Base-by-base conservation (phyloP, 1,140 invertebrate genomes). In the Caenorhabditis briggsae region DNA sequence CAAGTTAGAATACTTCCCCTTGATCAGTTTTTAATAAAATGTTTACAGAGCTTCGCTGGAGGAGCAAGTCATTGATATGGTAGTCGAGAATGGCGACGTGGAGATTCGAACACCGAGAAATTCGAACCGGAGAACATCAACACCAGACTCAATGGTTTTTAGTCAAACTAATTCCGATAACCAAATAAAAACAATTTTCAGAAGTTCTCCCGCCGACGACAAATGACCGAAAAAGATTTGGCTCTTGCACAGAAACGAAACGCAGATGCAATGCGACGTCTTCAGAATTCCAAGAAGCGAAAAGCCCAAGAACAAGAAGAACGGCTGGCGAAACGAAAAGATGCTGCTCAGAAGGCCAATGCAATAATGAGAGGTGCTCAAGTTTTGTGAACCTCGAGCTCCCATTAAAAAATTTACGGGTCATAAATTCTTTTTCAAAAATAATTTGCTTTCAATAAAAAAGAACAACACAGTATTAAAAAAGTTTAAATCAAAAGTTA, bases 201-300 rank as follows among this genome's bases (percentile, higher is more conserved):
- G 58, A 59, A 59, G 20, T 11, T 20, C 20, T 25, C 61, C 12
- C 61, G 61, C 33, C 25, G 61, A 33, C 61, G 61, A 33, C 9
- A 65, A 65, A 65, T 65, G 23, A 65, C 61, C 9, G 61, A 65
- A 65, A 65, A 5, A 2, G 61, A 65, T 33, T 33, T 65, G 33
- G 33, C 11, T 12, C 12, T 65, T 9, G 61, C 61, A 5, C 2
- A 65, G 20, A 65, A 65, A 65, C 20, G 61, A 18, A 65, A 41
- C 33, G 61, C 61, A 8, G 61, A 65, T 33, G 61, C 61, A 11
- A 65, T 65, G 61, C 20, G 25, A 33, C 61, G 20, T 65, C 61
- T 65, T 65, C 61, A 9, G 12, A 12, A 41, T 33, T 9, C 11
- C 23, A 65, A 65, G 61, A 25, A 65, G 33, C 20, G 18, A 33